A percentile compares a stretch with the other conserved stretches of the same genome.
Conservation (phyloP, 2,888 invertebrate species). For the Limnephilus auricula region DNA sequence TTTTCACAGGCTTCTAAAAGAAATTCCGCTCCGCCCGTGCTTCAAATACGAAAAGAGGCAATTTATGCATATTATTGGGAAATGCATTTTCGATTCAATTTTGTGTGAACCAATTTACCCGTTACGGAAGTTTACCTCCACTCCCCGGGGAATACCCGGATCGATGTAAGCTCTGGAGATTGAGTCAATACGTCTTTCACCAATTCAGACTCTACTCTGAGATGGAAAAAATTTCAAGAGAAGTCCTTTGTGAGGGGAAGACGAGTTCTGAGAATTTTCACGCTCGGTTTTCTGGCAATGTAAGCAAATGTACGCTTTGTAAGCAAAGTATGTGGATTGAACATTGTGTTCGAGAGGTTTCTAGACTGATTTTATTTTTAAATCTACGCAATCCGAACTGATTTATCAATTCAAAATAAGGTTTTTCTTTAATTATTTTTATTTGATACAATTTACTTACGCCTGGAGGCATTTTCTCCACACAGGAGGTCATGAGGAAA, state of each 20-base stretch:
- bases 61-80: slow-evolving; percentile 38
- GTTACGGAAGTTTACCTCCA: slow-evolving; percentile 22
- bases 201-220: neutral
- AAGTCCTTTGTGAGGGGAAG: neutral
- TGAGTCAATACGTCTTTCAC: neutral
- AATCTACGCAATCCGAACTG: neutral
- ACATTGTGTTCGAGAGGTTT: neutral
- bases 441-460: no score
- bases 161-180: slow-evolving; percentile 12
- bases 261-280: neutral
- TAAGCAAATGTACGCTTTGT: neutral
- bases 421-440: no score
- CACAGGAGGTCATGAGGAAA: no score
- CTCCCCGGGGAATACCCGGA: neutral
- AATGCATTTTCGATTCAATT: slow-evolving; percentile 64
- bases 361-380: neutral
- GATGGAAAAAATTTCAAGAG: neutral
- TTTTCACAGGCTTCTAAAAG: neutral
- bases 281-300: neutral
- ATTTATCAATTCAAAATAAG: no score
- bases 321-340: neutral
- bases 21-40: neutral
- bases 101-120: slow-evolving; percentile 45
- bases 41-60: neutral
- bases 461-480: no score